These are phyloP conservation scores for Mugil cephalus DNA, from an alignment of 2,113 vertebrate genomes.

Conservation along the genomic window DNA sequence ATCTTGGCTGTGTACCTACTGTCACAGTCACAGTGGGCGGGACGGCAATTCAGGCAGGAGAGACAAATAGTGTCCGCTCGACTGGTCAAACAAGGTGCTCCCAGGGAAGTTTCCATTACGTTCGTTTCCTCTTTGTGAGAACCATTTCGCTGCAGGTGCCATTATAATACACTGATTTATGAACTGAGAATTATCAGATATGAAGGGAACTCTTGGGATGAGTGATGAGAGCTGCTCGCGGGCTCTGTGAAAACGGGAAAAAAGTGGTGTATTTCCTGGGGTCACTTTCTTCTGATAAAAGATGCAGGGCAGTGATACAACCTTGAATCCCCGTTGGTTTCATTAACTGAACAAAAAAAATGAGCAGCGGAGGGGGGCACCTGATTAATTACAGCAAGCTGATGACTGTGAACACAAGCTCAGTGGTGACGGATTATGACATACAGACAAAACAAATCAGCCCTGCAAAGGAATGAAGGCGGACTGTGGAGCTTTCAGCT, in stretches of 20 bases:
- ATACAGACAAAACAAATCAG: slow-evolving; percentile 46
- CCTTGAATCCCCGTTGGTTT: slow-evolving; percentile 21
- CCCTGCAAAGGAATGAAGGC: slow-evolving; percentile 56
- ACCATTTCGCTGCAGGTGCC: not conserved
- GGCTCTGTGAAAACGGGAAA: slow-evolving; percentile 2
- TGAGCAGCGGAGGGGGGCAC: not conserved
- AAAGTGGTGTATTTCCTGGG: slow-evolving; percentile 5
- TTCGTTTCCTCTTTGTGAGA: slow-evolving; percentile 41
- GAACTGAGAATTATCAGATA: slow-evolving; percentile 1
- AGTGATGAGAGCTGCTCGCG: slow-evolving; percentile 18
- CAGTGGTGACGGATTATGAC: slow-evolving; percentile 19
- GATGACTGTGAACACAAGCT: slow-evolving; percentile 23
- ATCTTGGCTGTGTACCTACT: not conserved
- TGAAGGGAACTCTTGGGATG: slow-evolving; percentile 5
- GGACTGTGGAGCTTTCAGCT: not conserved
- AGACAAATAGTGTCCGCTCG: slow-evolving; percentile 13
- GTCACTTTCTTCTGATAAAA: slow-evolving; percentile 40
- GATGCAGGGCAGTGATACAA: slow-evolving; percentile 14
- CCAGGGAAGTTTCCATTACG: slow-evolving; percentile 47
- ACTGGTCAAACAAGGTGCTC: slow-evolving; percentile 54
- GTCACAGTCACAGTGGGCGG: not conserved
- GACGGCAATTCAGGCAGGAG: not conserved
- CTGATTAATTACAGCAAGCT: slow-evolving; percentile 35
- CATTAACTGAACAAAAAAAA: slow-evolving; percentile 36
- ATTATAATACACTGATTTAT: not conserved